Evolutionary conservation across 2,888 invertebrate species (phyloP).

Genomic region (Cenopis cana): DNA sequence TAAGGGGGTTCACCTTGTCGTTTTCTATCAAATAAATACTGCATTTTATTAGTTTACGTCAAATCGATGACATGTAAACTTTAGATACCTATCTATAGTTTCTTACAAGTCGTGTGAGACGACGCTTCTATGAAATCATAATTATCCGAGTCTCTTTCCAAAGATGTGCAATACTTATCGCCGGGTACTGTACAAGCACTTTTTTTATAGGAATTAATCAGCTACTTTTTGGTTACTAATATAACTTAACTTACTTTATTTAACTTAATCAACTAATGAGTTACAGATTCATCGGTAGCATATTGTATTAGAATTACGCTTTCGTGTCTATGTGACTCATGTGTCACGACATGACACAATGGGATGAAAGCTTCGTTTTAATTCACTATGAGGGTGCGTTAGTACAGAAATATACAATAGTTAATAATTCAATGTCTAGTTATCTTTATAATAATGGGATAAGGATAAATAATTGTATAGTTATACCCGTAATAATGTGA

Average conservation of each 20-base stretch:
- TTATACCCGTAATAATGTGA: conserved; percentile 6
- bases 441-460: conserved; percentile 11
- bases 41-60: too few species aligned
- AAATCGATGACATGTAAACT: too few species aligned
- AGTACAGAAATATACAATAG: conserved; percentile 17
- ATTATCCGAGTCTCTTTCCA: too few species aligned
- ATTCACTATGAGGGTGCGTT: neutral
- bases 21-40: too few species aligned
- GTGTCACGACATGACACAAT: too few species aligned
- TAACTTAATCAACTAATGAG: too few species aligned
- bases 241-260: neutral
- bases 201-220: neutral
- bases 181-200: too few species aligned
- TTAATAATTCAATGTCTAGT: conserved; percentile 19
- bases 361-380: conserved; percentile 4
- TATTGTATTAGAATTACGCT: neutral
- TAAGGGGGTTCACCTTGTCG: too few species aligned
- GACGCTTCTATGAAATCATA: too few species aligned
- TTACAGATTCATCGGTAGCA: conserved; percentile 1
- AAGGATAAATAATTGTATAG: conserved; percentile 17
- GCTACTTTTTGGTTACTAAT: neutral
- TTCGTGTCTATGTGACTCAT: neutral
- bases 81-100: too few species aligned
- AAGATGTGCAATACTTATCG: too few species aligned
- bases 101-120: too few species aligned